Evolutionary conservation across 2,113 vertebrate species (phyloP), one percentile per base, ranked within the genome.

Genomic region (Ailuropoda melanoleuca): DNA sequence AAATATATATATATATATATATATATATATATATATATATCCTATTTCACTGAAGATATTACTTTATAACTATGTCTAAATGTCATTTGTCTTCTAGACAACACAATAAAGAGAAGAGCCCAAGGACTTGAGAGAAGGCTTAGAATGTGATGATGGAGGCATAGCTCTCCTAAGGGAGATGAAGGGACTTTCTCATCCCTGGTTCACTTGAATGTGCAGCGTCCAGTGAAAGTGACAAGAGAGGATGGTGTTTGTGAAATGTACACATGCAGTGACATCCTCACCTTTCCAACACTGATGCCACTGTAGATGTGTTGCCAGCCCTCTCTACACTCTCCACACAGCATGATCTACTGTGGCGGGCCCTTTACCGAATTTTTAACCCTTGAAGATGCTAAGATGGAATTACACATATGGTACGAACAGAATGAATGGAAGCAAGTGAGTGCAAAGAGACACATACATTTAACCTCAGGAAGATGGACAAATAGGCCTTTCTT

Each of bases 81-180:
- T 93, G 14, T 90, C 24, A n/a, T 53, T 88, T 95, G 39, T 83
- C 43, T 92, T 96, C 90, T 90, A 77, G 74, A 83, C 96, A 96
- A 68, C 72, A 80, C 15, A 55, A 43, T 84, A 29, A 92, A 87
- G 34, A 82, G 48, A 62, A 92, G 83, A 87, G 23, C 43, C 58
- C 39, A 29, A 29, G 29, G 12, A 89, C 68, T 11, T 48, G 8
- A 37, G 74, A 39, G 87, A 66, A 39, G 6, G 6, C 48, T 55
- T 95, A 66, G 74, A 48, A 24, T 43, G 0, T 64, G 53, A 53
- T 6, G 37, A 78, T 70, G 24, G 43, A 77, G 29, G 19, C 86
- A 68, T 21, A 48, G 8, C 29, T 3, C 10, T 86, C 4, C 46
- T 24, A 9, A 6, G 39, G 58, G 43, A 68, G 68, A n/a, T 26